phyloP scores from a whole-genome alignment of 1,140 invertebrate genomes.

The Wasmannia auropunctata region DNA sequence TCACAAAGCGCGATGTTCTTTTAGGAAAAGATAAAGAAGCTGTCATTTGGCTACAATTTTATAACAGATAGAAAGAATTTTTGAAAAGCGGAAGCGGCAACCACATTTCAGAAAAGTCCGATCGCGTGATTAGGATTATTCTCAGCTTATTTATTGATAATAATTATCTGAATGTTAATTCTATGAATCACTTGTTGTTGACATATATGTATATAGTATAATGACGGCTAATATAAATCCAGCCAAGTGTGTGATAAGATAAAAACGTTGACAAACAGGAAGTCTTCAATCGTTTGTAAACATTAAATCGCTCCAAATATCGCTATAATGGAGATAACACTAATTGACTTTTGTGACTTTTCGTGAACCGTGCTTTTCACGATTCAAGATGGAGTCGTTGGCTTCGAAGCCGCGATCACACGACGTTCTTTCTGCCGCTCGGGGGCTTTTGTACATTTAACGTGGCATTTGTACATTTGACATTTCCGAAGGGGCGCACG shows the following conservation, averaged over 20 bases:
- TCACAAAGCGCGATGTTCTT: neutral
- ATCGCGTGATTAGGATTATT: neutral
- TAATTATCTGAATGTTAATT: neutral
- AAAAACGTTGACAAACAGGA: constrained; percentile 25
- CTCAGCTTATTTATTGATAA: neutral
- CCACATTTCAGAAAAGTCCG: neutral
- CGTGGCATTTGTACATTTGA: neutral
- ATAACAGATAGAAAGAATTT: neutral
- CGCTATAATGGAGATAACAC: neutral
- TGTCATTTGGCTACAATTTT: neutral
- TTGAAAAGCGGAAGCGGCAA: neutral
- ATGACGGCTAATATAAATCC: neutral
- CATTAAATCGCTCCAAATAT: neutral
- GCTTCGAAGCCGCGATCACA: neutral
- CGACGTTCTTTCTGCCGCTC: too few relatives aligned
- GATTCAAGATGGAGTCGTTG: neutral
- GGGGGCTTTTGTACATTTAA: neutral
- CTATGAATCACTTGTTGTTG: neutral
- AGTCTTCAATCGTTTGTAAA: neutral
- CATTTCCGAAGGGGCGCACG: neutral
- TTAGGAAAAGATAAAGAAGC: neutral
- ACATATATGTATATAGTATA: too few relatives aligned
- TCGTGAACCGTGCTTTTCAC: neutral
- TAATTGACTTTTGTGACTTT: neutral
- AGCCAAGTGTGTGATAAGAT: constrained; percentile 12